phyloP scores from a whole-genome alignment of 1,140 invertebrate species.

The Bilobella aurantiaca region DNA sequence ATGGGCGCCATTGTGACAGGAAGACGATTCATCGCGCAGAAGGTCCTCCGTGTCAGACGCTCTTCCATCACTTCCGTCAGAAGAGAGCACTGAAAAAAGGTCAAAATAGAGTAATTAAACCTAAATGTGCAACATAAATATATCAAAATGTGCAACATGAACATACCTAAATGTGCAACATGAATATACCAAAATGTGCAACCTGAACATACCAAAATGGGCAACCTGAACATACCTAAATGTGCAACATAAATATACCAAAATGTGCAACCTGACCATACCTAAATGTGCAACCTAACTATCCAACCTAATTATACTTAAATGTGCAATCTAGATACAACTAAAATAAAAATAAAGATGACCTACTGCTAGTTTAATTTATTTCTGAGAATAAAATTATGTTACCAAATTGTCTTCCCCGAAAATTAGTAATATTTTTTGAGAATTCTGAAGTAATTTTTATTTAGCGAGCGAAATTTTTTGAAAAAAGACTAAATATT shows the following conservation, averaged over 20 bases:
- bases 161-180: neutral
- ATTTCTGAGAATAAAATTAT: no score
- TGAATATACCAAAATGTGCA: neutral
- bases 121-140: neutral
- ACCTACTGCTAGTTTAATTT: no score
- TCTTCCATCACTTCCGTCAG: constrained; percentile 45
- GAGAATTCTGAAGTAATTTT: no score
- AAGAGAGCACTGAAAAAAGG: constrained; percentile 40
- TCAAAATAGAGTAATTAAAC: constrained; percentile 19
- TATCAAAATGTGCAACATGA: neutral
- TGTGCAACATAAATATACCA: neutral
- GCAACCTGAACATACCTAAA: neutral
- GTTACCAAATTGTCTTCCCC: no score
- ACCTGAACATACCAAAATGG: neutral
- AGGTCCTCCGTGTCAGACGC: constrained; percentile 50
- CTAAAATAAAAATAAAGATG: no score
- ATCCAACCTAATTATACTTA: neutral
- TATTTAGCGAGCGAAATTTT: no score
- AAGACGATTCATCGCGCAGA: constrained; percentile 39
- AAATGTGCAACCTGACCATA: neutral
- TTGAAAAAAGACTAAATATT: no score
- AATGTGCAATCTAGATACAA: neutral
- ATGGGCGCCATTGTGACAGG: constrained; percentile 30
- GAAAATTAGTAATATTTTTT: no score
- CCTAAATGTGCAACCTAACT: neutral